Evolutionary conservation across 2,113 vertebrate species (phyloP), one percentile per base, ranked within the genome.

Genomic region (Xyliphius kryptos): DNA sequence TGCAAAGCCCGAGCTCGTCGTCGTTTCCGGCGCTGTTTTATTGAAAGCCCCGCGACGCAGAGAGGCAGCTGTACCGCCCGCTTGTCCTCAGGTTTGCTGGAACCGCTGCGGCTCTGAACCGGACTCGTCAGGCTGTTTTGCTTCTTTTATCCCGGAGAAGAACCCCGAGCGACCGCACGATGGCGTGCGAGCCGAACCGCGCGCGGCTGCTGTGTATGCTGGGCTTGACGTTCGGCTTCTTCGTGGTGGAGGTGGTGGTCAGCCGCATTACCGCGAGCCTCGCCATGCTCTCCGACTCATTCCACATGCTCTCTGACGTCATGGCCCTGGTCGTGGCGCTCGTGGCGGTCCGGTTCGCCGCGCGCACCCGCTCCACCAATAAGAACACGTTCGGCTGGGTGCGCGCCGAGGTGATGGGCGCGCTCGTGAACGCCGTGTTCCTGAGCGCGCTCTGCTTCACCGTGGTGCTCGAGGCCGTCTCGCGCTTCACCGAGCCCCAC

Each of bases 351-450:
- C 89, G 93, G n/a, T 98, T 98, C 74, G 91, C 96, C 11, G 91
- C 90, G 79, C 88, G 90, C 72, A 97, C 96, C 56, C 92, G 90
- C 10, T 81, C 96, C 68, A 97, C 94, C 77, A 89, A 91, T 72
- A 97, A 97, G 74, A 97, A 98, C 88, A 98, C 93, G 13, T 97
- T 97, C 78, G 95, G 95, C 15, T 98, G 95, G 95, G 93, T 98
- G 83, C 93, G 93, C 48, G 95, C 96, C 32, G 93, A 97, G 84
- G 96, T 96, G 87, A 97, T 98, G 92, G 95, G 94, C n/a, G 94
- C 94, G 11, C 86, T 98, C 62, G 93, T 97, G 67, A 97, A 97
- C 79, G 96, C 94, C 47, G 92, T 98, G 70, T 97, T 98, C 85
- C 93, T 97, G 69, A 97, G 93, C 56, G 93, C 93, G 55, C 89